These are phyloP conservation scores for Fopius arisanus DNA, from an alignment of 1,140 invertebrate species.

Conservation along the genomic window DNA sequence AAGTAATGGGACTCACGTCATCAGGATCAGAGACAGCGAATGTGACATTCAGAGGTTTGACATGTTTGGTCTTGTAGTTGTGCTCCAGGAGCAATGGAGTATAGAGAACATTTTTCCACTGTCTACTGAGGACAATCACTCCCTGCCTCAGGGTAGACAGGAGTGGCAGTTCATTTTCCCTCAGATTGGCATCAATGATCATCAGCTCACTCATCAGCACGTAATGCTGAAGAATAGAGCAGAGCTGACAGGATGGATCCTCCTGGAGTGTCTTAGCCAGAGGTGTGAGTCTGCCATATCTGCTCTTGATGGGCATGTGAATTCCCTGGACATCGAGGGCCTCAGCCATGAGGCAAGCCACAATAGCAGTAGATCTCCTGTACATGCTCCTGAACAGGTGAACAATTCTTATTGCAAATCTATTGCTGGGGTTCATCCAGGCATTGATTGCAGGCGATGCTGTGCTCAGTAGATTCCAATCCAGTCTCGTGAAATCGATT, in stretches of 20 bases:
- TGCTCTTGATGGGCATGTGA: constrained; percentile 89
- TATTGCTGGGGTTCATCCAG: constrained; percentile 95
- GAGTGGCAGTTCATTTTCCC: constrained; percentile 82
- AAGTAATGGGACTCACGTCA: constrained; percentile 66
- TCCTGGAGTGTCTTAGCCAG: constrained; percentile 91
- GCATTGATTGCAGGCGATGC: constrained; percentile 95
- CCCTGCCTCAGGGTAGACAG: constrained; percentile 90
- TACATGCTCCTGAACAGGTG: constrained; percentile 80
- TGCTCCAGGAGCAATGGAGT: constrained; percentile 91
- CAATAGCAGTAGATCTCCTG: constrained; percentile 82
- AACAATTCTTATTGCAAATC: constrained; percentile 83
- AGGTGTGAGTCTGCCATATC: constrained; percentile 87
- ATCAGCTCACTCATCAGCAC: constrained; percentile 77
- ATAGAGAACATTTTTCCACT: constrained; percentile 97
- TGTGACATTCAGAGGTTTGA: constrained; percentile 86
- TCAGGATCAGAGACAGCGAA: constrained; percentile 85
- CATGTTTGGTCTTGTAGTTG: constrained; percentile 84
- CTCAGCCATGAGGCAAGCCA: constrained; percentile 94
- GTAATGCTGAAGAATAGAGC: constrained; percentile 87
- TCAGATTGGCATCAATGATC: constrained; percentile 85
- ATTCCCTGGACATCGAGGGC: constrained; percentile 85
- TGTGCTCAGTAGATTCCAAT: constrained; percentile 96
- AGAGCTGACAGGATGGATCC: constrained; percentile 94
- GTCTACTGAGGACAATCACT: constrained; percentile 89
- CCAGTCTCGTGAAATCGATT: constrained; percentile 92